Evolutionary conservation across 2,888 invertebrate species (phyloP).

Genomic region (Neoscelio sp.): DNA sequence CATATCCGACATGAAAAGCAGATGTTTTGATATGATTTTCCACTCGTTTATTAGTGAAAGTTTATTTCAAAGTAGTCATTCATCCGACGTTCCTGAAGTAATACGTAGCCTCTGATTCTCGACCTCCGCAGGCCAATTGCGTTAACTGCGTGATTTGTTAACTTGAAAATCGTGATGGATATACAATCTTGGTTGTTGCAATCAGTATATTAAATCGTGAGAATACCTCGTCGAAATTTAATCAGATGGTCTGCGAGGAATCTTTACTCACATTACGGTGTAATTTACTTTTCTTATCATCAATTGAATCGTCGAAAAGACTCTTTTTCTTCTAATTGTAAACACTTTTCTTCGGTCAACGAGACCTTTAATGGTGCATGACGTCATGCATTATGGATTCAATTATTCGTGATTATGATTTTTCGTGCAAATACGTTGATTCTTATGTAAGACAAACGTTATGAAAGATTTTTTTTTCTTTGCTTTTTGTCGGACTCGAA

Average conservation of each 20-base stretch:
- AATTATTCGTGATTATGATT: slow-evolving; percentile 3
- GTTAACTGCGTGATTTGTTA: too few species aligned
- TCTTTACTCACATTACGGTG: too few species aligned
- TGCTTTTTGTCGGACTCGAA: too few species aligned
- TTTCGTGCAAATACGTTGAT: too few species aligned
- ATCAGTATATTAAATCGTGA: slow-evolving; percentile 49
- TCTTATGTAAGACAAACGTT: slow-evolving; percentile 30
- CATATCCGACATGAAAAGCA: too few species aligned
- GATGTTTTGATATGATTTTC: too few species aligned
- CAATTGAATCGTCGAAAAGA: slow-evolving; percentile 5
- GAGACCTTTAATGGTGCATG: background rate
- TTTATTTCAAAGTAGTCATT: slow-evolving; percentile 20
- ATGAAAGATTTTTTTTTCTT: too few species aligned
- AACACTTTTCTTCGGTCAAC: slow-evolving; percentile 11
- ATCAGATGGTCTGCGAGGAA: slow-evolving; percentile 29
- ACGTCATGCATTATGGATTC: slow-evolving; percentile 17
- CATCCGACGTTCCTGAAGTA: slow-evolving; percentile 13
- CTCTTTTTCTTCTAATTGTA: slow-evolving; percentile 27
- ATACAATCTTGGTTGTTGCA: slow-evolving; percentile 32
- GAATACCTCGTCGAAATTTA: slow-evolving; percentile 19
- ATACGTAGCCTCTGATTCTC: slow-evolving; percentile 25
- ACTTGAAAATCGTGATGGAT: slow-evolving; percentile 19
- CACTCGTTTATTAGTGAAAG: slow-evolving; percentile 41
- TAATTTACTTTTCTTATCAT: slow-evolving; percentile 20
- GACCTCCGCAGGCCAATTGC: slow-evolving; percentile 21